A percentile compares a stretch with the other conserved stretches of the same genome.
phyloP scores from a whole-genome alignment of 35 echinoderm and acorn worm genomes.

The Apostichopus japonicus region DNA sequence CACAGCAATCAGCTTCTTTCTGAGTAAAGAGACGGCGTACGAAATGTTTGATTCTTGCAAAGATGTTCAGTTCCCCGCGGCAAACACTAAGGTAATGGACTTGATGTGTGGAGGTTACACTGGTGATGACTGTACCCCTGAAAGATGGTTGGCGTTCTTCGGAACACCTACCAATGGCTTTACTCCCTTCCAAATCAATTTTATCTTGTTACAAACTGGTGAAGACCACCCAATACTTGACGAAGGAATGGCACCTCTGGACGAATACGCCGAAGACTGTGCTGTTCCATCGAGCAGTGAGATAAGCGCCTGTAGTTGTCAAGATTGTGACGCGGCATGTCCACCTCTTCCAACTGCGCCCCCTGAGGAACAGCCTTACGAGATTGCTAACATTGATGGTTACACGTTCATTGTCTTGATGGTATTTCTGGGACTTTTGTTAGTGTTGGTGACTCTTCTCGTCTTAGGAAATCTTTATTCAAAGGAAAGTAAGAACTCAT shows the following conservation, averaged over 20 bases:
- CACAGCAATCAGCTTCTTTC: constrained; percentile 57
- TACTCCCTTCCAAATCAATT: constrained; percentile 88
- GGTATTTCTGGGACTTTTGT: constrained; percentile 44
- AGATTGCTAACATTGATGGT: constrained; percentile 65
- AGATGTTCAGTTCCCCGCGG: constrained; percentile 87
- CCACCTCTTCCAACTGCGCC: constrained; percentile 70
- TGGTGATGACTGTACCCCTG: constrained; percentile 71
- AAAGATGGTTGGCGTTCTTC: constrained; percentile 87
- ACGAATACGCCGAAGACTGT: not conserved
- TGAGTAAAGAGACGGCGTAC: constrained; percentile 60
- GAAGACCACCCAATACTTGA: constrained; percentile 3
- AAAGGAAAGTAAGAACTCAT: not conserved
- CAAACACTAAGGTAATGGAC: constrained; percentile 71
- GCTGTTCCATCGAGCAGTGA: constrained; percentile 20
- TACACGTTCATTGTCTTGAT: constrained; percentile 57
- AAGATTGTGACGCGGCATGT: constrained; percentile 79
- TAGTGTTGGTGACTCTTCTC: not conserved
- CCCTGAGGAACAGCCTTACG: constrained; percentile 37
- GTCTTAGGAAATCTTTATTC: not conserved
- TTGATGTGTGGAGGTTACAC: constrained; percentile 81
- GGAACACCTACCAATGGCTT: constrained; percentile 78
- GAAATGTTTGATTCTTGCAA: constrained; percentile 82
- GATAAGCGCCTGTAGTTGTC: constrained; percentile 75
- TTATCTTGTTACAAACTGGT: not conserved
- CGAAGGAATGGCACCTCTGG: not conserved